A percentile compares a stretch with the other conserved stretches of the same genome.
Conservation (phyloP, 1,140 invertebrate species). For the Drosophila cardini region DNA sequence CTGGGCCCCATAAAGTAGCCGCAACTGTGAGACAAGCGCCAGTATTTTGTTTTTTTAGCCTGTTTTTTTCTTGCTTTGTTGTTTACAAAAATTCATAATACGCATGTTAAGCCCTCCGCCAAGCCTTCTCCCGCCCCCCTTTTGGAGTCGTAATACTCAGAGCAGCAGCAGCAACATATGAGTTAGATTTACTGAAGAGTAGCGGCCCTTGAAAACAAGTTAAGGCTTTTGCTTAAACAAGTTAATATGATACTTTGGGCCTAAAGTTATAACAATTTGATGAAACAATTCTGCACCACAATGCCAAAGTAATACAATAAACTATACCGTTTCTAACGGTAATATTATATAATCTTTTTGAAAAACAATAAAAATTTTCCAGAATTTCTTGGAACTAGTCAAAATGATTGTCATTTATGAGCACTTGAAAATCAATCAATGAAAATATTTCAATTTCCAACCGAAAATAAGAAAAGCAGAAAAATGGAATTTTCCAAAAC, state of each 20-base stretch:
- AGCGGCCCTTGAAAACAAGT: conserved; percentile 51
- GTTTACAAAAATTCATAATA: conserved; percentile 52
- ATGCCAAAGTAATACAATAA: neutral
- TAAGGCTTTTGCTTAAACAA: conserved; percentile 20
- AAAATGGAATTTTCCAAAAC: neutral
- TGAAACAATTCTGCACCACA: neutral
- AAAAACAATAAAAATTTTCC: neutral
- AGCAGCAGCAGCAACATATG: conserved; percentile 4
- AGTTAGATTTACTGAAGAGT: conserved; percentile 21
- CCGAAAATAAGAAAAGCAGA: neutral
- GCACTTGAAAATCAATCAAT: neutral
- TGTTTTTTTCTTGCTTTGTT: conserved; percentile 40
- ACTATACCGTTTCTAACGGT: no score
- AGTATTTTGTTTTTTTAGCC: conserved; percentile 23
- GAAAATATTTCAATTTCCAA: neutral
- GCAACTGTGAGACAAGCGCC: conserved; percentile 36
- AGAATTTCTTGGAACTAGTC: no score
- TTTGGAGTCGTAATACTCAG: conserved; percentile 12
- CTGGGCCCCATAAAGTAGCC: conserved; percentile 60
- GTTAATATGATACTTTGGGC: conserved; percentile 5
- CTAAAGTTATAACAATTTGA: neutral
- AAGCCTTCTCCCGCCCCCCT: neutral
- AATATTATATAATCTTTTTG: neutral
- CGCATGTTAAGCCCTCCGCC: conserved; percentile 36
- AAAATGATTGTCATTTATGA: no score